phyloP scores from a whole-genome alignment of 2,888 invertebrate species.

The Cecidostiba fungosa region DNA sequence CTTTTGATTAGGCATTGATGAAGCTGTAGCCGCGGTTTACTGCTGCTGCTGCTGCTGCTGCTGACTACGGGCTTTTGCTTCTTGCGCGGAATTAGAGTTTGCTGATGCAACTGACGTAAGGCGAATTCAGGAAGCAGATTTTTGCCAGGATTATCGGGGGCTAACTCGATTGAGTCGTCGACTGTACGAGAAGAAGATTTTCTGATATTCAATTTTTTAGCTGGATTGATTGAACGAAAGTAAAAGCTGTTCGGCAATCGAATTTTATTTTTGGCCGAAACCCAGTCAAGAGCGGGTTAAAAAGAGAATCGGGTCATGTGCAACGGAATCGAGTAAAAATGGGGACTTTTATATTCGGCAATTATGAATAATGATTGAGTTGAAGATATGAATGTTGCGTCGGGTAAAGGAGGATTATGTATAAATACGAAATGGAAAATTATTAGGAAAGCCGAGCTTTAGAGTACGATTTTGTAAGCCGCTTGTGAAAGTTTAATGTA shows the following conservation, averaged over 20 bases:
- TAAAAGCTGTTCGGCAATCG: neutral
- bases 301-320: neutral
- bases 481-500: neutral
- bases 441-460: neutral
- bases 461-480: neutral
- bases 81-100: slow-evolving; percentile 4
- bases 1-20: slow-evolving; percentile 51
- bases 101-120: neutral
- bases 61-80: neutral
- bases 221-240: neutral
- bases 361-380: neutral
- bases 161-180: neutral
- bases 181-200: neutral
- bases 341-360: neutral
- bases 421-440: neutral
- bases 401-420: neutral
- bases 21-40: neutral
- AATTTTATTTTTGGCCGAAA: neutral
- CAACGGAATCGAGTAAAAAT: neutral
- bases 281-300: neutral
- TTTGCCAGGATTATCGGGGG: neutral
- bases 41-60: slow-evolving; percentile 11
- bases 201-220: slow-evolving; percentile 1
- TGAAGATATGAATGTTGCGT: neutral
- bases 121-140: neutral